These are phyloP conservation scores for Chelmon rostratus DNA, from an alignment of 2,797 vertebrate species.

Conservation along the genomic window DNA sequence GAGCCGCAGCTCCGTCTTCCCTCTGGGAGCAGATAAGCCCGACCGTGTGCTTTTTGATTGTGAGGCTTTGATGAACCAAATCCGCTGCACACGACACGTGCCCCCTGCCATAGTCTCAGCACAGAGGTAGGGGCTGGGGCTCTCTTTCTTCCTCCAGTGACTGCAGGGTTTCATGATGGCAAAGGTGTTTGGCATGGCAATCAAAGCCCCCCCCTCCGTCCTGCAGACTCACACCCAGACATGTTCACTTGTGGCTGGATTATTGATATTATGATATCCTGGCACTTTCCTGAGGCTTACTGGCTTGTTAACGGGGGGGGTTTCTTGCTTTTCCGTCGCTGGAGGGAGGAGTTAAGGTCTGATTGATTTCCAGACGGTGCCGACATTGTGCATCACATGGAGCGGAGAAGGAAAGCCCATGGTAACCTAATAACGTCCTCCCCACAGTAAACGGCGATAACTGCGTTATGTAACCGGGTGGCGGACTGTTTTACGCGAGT, in stretches of 20 bases:
- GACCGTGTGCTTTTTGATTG: constrained; percentile 74
- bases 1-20: constrained; percentile 56
- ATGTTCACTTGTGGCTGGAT: constrained; percentile 54
- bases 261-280: constrained; percentile 68
- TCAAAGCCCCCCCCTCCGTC: constrained; percentile 34
- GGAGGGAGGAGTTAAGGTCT: constrained; percentile 64
- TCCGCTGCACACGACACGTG: constrained; percentile 70
- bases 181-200: constrained; percentile 57
- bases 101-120: constrained; percentile 57
- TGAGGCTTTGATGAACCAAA: constrained; percentile 75
- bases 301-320: constrained; percentile 52
- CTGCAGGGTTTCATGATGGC: constrained; percentile 56
- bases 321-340: constrained; percentile 42
- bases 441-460: constrained; percentile 57
- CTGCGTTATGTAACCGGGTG: constrained; percentile 67
- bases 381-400: constrained; percentile 61
- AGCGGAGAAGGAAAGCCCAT: constrained; percentile 76
- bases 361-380: constrained; percentile 74
- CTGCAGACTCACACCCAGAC: constrained; percentile 35
- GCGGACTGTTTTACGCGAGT: constrained; percentile 56
- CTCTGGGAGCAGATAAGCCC: constrained; percentile 69
- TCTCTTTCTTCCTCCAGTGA: constrained; percentile 27
- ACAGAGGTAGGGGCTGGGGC: constrained; percentile 38
- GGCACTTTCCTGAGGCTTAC: constrained; percentile 58
- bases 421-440: constrained; percentile 73